Evolutionary conservation across 2,797 vertebrate species (phyloP), one percentile per base, ranked within the genome.

Genomic region (Euthynnus affinis): DNA sequence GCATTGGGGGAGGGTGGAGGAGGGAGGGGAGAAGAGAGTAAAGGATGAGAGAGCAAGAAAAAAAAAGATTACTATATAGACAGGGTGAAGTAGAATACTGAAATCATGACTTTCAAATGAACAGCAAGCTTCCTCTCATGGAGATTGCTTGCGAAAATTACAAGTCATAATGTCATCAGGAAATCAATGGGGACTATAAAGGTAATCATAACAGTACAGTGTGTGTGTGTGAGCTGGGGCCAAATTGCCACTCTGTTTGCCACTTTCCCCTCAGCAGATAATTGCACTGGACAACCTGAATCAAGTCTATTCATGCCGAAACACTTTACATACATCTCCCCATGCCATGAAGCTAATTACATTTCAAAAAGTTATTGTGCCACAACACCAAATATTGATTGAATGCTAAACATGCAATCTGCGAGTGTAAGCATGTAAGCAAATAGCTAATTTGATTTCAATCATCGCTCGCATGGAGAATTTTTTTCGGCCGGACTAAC

Each of bases 251-350:
- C 91, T 94, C 84, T 89, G 87, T 91, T 93, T 90, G 89, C 88
- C 85, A 76, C 88, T 85, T 88, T 88, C 87, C 86, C 85, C 73
- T 88, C 82, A 62, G 85, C 85, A 88, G 90, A 91, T 95, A 94
- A 95, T 94, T 93, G 91, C 86, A 88, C 82, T 85, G 89, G 94
- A 95, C 93, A 95, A 91, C 88, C 91, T 91, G 93, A 94, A 94
- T 93, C 86, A 90, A 89, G 91, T 91, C 90, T 76, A 84, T 93
- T 95, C 89, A 91, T 88, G 87, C 90, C 53, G 89, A 93, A 93
- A 92, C 87, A 86, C 90, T 93, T 92, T 86, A 90, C 93, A 90
- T 94, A 93, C 85, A 92, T 92, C 86, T 90, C 87, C 78, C 74
- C 83, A 74, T 85, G 87, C 91, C 91, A 86, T 80, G 63, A 61